Percentiles rank a stretch among this genome's conserved stretches.
These are phyloP conservation scores for Podocnemis expansa DNA, from an alignment of 2,113 vertebrate species.

Conservation along the genomic window DNA sequence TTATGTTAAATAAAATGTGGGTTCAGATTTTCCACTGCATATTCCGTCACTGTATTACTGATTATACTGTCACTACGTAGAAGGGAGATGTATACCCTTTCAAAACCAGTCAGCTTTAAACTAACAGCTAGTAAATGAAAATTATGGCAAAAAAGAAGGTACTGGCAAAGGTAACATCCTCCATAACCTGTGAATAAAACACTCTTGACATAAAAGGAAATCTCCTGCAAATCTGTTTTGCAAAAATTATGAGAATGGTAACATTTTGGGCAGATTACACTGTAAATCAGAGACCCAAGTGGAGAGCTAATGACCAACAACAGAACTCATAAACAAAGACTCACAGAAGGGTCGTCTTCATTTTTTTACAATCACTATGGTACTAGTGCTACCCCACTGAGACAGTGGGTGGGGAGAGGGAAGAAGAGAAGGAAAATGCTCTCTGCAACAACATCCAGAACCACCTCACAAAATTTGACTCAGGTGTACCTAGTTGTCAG, in stretches of 20 bases:
- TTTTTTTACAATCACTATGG: background rate
- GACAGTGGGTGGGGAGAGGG: background rate
- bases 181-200: accelerated
- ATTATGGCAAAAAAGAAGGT: background rate
- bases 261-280: background rate
- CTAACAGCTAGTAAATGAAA: accelerated
- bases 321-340: constrained; percentile 4
- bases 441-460: background rate
- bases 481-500: background rate
- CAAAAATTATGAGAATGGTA: background rate
- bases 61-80: accelerated
- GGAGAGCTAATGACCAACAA: background rate
- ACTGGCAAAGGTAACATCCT: background rate
- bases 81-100: background rate
- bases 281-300: background rate
- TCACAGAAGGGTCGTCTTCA: background rate
- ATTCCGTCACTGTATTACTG: background rate
- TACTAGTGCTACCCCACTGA: accelerated
- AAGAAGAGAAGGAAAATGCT: background rate
- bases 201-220: accelerated
- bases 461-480: background rate
- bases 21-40: background rate
- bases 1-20: background rate
- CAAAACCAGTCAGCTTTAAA: background rate
- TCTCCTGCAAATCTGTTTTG: background rate